A percentile compares a stretch with the other conserved stretches of the same genome.
These are phyloP conservation scores for Phrynocephalus versicolor DNA, from an alignment of 2,113 vertebrate species.

Conservation along the genomic window DNA sequence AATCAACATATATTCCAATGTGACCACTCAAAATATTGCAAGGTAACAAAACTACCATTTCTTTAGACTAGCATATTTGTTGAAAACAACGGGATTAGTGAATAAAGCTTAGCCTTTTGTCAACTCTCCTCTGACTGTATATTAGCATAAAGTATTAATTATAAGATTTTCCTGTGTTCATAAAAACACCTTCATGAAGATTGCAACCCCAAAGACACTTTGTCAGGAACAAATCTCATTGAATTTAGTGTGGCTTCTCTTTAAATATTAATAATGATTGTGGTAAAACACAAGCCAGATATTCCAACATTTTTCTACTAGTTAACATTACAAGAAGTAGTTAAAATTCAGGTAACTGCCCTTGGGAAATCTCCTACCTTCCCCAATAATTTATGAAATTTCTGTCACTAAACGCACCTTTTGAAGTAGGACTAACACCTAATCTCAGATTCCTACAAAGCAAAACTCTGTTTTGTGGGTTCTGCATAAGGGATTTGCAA, in stretches of 20 bases:
- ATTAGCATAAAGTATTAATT: background rate
- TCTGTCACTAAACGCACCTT: background rate
- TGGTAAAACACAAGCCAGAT: background rate
- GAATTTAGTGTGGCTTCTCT: background rate
- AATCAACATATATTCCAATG: background rate
- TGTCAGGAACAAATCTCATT: too few species aligned
- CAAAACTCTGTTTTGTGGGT: too few species aligned
- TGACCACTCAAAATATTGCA: background rate
- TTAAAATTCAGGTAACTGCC: slow-evolving; percentile 8
- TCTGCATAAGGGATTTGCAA: too few species aligned
- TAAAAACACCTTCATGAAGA: background rate
- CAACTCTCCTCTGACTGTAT: background rate
- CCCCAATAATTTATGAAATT: slow-evolving; percentile 11
- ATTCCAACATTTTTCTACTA: background rate
- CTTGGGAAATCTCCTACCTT: background rate
- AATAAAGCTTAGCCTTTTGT: background rate
- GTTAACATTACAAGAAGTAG: too few species aligned
- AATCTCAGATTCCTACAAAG: too few species aligned
- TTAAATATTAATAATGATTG: background rate
- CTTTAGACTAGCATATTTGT: background rate
- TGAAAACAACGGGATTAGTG: background rate
- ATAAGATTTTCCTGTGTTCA: background rate
- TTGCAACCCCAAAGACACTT: background rate
- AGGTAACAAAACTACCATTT: background rate
- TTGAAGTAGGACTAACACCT: too few species aligned